Conservation (phyloP, 2,797 vertebrate species). For the Lindbergichthys nudifrons region DNA sequence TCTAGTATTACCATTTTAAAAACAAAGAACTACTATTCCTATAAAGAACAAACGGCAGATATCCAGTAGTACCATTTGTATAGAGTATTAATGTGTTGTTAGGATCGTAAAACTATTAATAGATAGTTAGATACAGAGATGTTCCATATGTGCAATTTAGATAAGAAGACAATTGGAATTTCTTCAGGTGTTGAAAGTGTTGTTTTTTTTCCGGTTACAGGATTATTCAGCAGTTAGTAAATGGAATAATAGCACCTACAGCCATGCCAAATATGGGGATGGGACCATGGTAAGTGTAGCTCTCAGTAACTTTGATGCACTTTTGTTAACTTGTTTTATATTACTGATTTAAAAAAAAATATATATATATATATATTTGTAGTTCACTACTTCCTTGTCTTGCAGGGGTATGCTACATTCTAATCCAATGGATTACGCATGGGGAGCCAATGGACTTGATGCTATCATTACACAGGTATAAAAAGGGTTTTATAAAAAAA, state of each 20-base stretch:
- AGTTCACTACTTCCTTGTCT: constrained; percentile 6
- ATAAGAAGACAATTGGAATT: not conserved
- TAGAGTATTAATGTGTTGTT: not conserved
- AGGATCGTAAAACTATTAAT: not conserved
- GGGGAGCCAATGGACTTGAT: constrained; percentile 97
- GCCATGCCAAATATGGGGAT: constrained; percentile 95
- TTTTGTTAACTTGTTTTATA: constrained; percentile 4
- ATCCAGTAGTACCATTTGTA: not conserved
- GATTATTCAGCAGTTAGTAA: constrained; percentile 98
- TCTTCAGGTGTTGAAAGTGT: not conserved
- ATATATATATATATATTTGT: not conserved
- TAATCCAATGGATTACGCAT: constrained; percentile 98
- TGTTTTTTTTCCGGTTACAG: constrained; percentile 71
- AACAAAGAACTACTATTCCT: not conserved
- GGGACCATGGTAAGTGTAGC: constrained; percentile 90
- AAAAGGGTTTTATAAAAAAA: not conserved
- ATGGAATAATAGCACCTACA: constrained; percentile 96
- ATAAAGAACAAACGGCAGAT: not conserved
- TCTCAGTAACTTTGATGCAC: not conserved
- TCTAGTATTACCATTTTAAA: not conserved
- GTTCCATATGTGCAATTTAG: not conserved
- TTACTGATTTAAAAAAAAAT: not conserved
- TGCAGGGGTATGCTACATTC: constrained; percentile 96
- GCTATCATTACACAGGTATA: constrained; percentile 97
- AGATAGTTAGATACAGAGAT: not conserved